Evolutionary conservation across 2,888 invertebrate genomes (phyloP), one percentile per base, ranked within the genome.

Genomic region (Athalia cordata): DNA sequence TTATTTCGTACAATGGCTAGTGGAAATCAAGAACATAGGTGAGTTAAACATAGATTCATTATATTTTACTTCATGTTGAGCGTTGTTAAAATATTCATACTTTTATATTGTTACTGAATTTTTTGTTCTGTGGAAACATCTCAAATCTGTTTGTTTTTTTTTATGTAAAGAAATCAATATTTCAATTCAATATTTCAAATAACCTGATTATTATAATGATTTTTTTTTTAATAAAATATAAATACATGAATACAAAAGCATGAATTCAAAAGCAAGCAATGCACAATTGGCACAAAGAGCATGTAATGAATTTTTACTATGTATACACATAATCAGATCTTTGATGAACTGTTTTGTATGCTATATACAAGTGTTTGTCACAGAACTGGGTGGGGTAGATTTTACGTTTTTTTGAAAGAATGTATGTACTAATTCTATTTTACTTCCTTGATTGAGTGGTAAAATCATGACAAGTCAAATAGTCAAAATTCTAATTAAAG

Each of bases 1-100:
- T 78, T 79, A 65, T 74, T 77, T 57, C 82, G 82, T 86, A 87
- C 86, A 82, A 89, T 89, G 89, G 88, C 87, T 84, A 86, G 84
- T 86, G 87, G 88, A 85, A 85, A 80, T 77, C 78, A 82, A 78
- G 85, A 81, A 77, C 83, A 86, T 85, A 89, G 88, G 89, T 89
- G 82, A 79, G 86, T 85, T 5, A 15, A 13, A 47, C 49, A 75
- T 15, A n/a, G 8, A n/a, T 49, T 49, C 45, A 0, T 62, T 5
- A 15, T 29, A 11, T 47, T 4, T 61, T 49, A 11, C n/a, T 15
- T 49, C 49, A 50, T n/a, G 8, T 49, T 45, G 49, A 4, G 49
- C 1, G 6, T 64, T 64, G 6, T 64, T 64, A 9, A 13, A 29
- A n/a, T 59, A n/a, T 59, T 59, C 59, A 59, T 5, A 5, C 13